A percentile compares a stretch with the other conserved stretches of the same genome.
phyloP scores from a whole-genome alignment of 2,113 vertebrate species.

The Phylloscopus trochiloides region DNA sequence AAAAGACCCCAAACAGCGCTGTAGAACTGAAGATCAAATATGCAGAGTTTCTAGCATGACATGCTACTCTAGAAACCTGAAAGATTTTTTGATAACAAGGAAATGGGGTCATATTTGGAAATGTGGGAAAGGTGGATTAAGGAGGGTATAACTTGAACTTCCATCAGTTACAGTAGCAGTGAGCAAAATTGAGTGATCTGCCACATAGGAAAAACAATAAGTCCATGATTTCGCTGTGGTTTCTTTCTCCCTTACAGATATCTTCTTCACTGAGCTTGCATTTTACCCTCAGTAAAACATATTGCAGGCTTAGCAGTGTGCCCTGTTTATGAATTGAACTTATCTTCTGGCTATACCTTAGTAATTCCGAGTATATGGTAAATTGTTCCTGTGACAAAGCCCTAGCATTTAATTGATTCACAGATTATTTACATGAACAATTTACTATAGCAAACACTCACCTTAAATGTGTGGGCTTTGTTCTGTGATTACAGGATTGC shows the following conservation, averaged over 20 bases:
- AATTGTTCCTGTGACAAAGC: not conserved
- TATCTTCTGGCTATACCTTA: not conserved
- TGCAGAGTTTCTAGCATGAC: not conserved
- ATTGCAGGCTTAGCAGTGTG: not conserved
- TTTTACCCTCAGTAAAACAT: not conserved
- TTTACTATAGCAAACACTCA: not conserved
- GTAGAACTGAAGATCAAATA: not conserved
- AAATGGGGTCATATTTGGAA: not conserved
- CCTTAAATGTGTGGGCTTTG: accelerated
- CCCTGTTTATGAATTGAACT: not conserved
- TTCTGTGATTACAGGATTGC: not conserved
- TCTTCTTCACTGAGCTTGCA: not conserved
- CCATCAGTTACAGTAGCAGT: not conserved
- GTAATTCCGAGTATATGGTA: not conserved
- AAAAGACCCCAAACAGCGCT: not conserved
- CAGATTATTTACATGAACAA: not conserved
- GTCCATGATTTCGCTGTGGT: not conserved
- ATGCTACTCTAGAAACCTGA: not conserved
- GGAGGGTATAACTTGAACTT: not conserved
- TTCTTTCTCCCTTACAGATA: not conserved
- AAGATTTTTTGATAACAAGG: not conserved
- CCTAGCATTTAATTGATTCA: not conserved
- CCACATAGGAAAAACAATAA: not conserved
- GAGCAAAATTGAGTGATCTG: not conserved
- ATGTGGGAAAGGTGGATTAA: not conserved